These are phyloP conservation scores for Anser brachyrhynchus DNA, from an alignment of 2,113 vertebrate species.

Conservation along the genomic window DNA sequence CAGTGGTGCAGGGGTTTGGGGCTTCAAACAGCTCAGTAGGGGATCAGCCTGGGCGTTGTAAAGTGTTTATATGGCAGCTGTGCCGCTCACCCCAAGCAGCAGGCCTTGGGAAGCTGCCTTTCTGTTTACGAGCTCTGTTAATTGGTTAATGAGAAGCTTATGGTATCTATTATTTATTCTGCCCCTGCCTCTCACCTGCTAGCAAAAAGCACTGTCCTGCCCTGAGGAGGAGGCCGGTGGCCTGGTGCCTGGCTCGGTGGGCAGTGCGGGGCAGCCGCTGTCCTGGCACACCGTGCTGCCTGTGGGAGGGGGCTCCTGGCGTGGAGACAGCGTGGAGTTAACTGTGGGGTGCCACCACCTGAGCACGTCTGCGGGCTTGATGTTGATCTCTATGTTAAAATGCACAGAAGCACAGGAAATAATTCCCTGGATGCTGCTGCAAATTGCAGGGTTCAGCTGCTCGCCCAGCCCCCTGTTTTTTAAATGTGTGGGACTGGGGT, in stretches of 20 bases:
- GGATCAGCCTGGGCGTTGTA: not conserved
- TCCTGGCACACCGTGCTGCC: too few relatives aligned
- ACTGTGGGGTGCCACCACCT: not conserved
- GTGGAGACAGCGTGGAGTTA: not conserved
- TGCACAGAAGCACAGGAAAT: not conserved
- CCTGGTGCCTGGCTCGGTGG: not conserved
- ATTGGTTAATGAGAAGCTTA: constrained; percentile 3
- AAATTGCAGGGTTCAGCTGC: not conserved
- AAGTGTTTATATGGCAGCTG: not conserved
- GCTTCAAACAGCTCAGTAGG: not conserved
- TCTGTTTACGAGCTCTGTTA: not conserved
- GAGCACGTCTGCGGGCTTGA: accelerated
- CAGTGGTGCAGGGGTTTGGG: not conserved
- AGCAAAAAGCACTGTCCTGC: not conserved
- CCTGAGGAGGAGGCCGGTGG: not conserved
- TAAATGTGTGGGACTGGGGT: accelerated
- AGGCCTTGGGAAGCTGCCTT: not conserved
- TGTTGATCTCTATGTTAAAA: not conserved
- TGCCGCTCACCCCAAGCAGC: not conserved
- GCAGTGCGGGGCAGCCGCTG: too few relatives aligned
- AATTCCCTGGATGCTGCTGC: not conserved
- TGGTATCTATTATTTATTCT: not conserved
- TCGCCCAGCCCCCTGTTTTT: not conserved
- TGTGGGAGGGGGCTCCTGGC: accelerated
- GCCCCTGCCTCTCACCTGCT: not conserved